Percentiles rank a stretch among this genome's conserved stretches.
phyloP scores from a whole-genome alignment of 2,797 vertebrate species.

The Pangasius sanitwongsei region DNA sequence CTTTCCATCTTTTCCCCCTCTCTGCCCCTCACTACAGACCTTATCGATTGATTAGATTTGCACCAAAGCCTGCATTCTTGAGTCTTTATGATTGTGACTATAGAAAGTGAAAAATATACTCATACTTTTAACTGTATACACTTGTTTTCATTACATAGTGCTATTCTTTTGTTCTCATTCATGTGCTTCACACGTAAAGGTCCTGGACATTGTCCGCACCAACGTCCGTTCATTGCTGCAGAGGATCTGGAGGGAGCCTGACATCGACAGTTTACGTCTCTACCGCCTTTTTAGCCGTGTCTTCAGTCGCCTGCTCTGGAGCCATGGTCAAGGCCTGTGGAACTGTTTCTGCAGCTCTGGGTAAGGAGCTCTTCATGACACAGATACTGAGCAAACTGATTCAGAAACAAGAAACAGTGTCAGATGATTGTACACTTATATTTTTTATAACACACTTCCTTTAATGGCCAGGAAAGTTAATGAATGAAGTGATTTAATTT shows the following conservation, averaged over 20 bases:
- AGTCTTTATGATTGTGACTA: conserved; percentile 16
- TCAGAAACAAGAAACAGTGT: neutral
- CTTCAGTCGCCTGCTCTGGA: conserved; percentile 95
- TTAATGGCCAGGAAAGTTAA: neutral
- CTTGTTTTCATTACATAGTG: neutral
- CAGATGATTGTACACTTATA: neutral
- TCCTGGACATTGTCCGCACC: conserved; percentile 94
- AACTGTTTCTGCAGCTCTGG: conserved; percentile 95
- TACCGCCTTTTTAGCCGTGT: conserved; percentile 91
- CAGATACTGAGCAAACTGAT: neutral
- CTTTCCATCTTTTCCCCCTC: neutral
- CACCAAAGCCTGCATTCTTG: neutral
- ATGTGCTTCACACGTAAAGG: conserved; percentile 69
- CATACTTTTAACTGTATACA: neutral
- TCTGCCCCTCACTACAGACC: conserved; percentile 12
- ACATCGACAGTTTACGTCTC: conserved; percentile 89
- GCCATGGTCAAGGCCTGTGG: conserved; percentile 95
- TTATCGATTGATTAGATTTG: conserved; percentile 14
- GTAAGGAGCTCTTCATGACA: conserved; percentile 70
- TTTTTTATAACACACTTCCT: neutral
- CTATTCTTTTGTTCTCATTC: neutral
- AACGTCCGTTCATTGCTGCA: conserved; percentile 85
- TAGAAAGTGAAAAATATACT: neutral
- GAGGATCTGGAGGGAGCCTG: conserved; percentile 89
- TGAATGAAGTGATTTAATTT: neutral